phyloP scores from a whole-genome alignment of 2,888 invertebrate genomes.

The Alitta virens region DNA sequence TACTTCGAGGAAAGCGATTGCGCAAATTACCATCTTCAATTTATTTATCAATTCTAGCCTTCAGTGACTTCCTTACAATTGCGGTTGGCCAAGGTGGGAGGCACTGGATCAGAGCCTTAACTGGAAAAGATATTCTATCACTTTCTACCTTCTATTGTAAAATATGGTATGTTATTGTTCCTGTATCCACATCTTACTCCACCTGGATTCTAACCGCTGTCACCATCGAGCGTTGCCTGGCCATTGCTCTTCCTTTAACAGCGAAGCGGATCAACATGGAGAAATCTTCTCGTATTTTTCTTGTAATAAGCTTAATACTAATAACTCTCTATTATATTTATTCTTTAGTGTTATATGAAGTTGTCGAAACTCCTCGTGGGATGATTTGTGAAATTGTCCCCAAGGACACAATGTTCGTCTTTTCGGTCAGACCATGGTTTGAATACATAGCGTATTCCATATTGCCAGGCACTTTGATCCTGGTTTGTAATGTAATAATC shows the following conservation, averaged over 20 bases:
- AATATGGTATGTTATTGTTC: constrained; percentile 4
- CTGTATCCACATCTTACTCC: not conserved
- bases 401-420: not conserved
- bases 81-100: constrained; percentile 5
- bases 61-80: not conserved
- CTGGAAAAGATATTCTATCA: constrained; percentile 2
- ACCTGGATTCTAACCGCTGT: constrained; percentile 7
- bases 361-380: not conserved
- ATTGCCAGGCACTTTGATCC: constrained; percentile 7
- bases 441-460: constrained; percentile 3
- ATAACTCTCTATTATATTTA: constrained; percentile 1
- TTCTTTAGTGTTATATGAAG: not conserved
- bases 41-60: constrained; percentile 1
- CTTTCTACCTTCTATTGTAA: constrained; percentile 9
- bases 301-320: not conserved
- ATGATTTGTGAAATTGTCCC: not conserved
- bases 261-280: too few relatives aligned
- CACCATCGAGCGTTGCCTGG: constrained; percentile 9
- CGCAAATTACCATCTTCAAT: not conserved
- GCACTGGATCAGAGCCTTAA: constrained; percentile 5
- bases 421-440: constrained; percentile 7
- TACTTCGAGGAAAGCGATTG: not conserved
- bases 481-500: constrained; percentile 6
- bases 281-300: not conserved
- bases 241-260: not conserved